phyloP scores from a whole-genome alignment of 2,113 vertebrate genomes.

The Chinchilla lanigera region DNA sequence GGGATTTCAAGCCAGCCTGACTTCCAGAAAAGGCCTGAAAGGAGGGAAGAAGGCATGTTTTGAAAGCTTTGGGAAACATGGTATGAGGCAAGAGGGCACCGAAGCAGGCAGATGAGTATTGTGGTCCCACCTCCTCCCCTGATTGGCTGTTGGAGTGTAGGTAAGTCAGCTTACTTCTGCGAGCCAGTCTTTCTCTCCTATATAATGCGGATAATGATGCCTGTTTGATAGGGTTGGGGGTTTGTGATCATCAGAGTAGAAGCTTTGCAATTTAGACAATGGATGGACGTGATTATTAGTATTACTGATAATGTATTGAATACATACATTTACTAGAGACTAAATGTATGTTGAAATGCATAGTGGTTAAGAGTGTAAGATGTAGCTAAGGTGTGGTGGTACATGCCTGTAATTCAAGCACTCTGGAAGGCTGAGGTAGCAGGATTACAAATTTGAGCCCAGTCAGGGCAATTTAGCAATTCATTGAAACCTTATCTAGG shows the following conservation, averaged over 20 bases:
- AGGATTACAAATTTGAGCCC: background rate
- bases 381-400: background rate
- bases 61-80: background rate
- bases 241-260: background rate
- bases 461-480: background rate
- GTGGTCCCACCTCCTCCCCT: background rate
- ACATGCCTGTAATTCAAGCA: background rate
- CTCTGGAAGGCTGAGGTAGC: background rate
- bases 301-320: slow-evolving; percentile 1
- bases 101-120: background rate
- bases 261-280: background rate
- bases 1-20: slow-evolving; percentile 20
- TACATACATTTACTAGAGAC: background rate
- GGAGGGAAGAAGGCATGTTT: slow-evolving; percentile 42
- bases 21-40: slow-evolving; percentile 62
- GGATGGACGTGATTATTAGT: background rate
- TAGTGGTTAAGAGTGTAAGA: background rate
- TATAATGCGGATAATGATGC: background rate
- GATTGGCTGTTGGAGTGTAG: background rate
- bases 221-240: background rate
- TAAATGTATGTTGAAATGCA: background rate
- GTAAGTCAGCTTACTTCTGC: background rate
- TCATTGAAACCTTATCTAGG: background rate
- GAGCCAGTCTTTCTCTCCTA: background rate
- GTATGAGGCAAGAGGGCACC: slow-evolving; percentile 61